Base-by-base conservation (phyloP, 2,888 invertebrate genomes). In the Psylliodes chrysocephalus region DNA sequence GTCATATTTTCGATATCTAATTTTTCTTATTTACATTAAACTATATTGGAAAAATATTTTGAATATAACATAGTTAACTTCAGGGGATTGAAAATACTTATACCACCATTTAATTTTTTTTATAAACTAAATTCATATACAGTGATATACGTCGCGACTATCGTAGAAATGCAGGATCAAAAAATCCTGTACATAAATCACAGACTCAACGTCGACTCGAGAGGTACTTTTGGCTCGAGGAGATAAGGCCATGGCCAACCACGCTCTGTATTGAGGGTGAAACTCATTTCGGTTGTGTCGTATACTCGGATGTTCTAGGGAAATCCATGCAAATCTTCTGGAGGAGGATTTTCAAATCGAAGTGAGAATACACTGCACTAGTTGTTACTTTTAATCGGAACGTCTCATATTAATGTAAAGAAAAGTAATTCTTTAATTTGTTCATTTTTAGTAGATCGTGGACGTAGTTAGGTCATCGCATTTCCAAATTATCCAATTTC, bases 161-260 rank as follows among this genome's bases (percentile, higher is more conserved):
- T 61, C 55, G 61, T 53, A 46, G 46, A 53, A 54, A 53, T 35
- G 52, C 52, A 53, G 52, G 53, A 57, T 42, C 53, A 52, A 65
- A 65, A 64, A 65, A 65, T 62, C 65, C 59, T 61, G 65, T 65
- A 62, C 62, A 65, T 65, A 65, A 65, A 65, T 65, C 62, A 65
- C 53, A 35, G 59, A 54, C 62, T 65, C 65, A 62, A 62, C 54
- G 59, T 62, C 61, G 64, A 40, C 52, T 60, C 60, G 61, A 61
- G 61, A 61, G 61, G 59, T 65, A 62, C 62, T 62, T 62, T 65
- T 59, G 57, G 57, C 49, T 59, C 46, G 57, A 22, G 57, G 17
- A 59, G 57, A 65, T 65, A 65, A 65, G 62, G 62, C 61, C 59
- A 55, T 62, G 60, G 64, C 59, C 60, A 42, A 62, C 52, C 42